A percentile compares a stretch with the other conserved stretches of the same genome.
Evolutionary conservation across 2,888 invertebrate genomes (phyloP).

Genomic region (Geophilus truncorum): DNA sequence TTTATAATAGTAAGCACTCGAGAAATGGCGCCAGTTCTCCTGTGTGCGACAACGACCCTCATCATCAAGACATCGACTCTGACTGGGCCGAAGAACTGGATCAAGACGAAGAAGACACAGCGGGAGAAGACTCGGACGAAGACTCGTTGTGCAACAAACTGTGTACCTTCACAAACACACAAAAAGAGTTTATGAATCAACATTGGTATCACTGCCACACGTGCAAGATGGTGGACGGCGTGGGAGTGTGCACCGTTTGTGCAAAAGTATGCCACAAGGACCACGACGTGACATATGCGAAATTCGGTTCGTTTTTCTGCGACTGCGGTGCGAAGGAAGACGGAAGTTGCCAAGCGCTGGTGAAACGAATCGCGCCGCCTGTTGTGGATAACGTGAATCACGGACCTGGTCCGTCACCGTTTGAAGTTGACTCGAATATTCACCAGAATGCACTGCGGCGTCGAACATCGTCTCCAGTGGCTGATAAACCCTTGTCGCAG

Average conservation of each 20-base stretch:
- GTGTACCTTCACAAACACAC: constrained; percentile 94
- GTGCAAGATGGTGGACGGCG: constrained; percentile 96
- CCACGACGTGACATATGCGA: constrained; percentile 94
- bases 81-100: constrained; percentile 81
- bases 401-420: constrained; percentile 46
- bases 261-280: constrained; percentile 94
- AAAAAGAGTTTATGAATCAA: constrained; percentile 95
- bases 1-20: too few species aligned
- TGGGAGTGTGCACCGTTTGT: constrained; percentile 96
- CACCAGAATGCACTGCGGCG: constrained; percentile 59
- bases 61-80: constrained; percentile 57
- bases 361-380: constrained; percentile 59
- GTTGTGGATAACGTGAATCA: constrained; percentile 43
- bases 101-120: constrained; percentile 86
- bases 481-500: constrained; percentile 39
- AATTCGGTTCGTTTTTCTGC: constrained; percentile 98
- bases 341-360: constrained; percentile 64
- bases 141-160: constrained; percentile 84
- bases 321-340: constrained; percentile 97
- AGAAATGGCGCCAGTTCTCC: constrained; percentile 43
- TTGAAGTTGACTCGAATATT: constrained; percentile 53
- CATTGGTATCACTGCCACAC: constrained; percentile 93
- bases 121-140: constrained; percentile 87
- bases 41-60: constrained; percentile 36
- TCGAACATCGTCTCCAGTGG: constrained; percentile 55